These are phyloP conservation scores for Uria aalge DNA, from an alignment of 2,113 vertebrate genomes.

Conservation along the genomic window DNA sequence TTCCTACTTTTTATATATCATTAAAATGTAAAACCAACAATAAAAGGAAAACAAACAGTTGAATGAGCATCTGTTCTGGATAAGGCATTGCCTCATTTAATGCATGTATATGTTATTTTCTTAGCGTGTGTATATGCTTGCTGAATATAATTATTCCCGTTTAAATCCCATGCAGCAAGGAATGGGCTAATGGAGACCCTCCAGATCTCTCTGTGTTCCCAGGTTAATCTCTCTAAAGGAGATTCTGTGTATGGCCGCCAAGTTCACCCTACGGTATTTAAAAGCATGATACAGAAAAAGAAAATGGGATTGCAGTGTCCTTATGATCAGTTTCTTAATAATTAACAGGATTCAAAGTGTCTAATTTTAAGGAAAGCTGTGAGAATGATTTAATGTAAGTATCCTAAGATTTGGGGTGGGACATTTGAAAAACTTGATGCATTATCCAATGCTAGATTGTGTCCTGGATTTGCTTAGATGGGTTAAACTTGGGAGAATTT, in stretches of 20 bases:
- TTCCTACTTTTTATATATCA: constrained; percentile 40
- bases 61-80: constrained; percentile 23
- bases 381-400: neutral
- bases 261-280: constrained; percentile 6
- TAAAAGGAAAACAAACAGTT: constrained; percentile 57
- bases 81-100: neutral
- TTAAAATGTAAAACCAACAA: constrained; percentile 48
- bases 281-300: constrained; percentile 19
- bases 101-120: neutral
- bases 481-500: neutral
- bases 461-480: neutral
- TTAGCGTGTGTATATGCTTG: neutral
- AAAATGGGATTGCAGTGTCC: neutral
- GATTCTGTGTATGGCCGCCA: constrained; percentile 40
- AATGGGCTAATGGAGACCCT: neutral
- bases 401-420: neutral
- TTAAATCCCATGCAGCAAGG: neutral
- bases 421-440: neutral
- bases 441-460: neutral
- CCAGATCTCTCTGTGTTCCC: neutral
- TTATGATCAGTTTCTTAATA: neutral
- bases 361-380: neutral
- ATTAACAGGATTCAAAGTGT: neutral
- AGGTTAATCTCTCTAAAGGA: constrained; percentile 61
- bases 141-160: constrained; percentile 7